Evolutionary conservation across 2,797 vertebrate genomes (phyloP), one percentile per base, ranked within the genome.

Genomic region (Cetoscarus ocellatus): DNA sequence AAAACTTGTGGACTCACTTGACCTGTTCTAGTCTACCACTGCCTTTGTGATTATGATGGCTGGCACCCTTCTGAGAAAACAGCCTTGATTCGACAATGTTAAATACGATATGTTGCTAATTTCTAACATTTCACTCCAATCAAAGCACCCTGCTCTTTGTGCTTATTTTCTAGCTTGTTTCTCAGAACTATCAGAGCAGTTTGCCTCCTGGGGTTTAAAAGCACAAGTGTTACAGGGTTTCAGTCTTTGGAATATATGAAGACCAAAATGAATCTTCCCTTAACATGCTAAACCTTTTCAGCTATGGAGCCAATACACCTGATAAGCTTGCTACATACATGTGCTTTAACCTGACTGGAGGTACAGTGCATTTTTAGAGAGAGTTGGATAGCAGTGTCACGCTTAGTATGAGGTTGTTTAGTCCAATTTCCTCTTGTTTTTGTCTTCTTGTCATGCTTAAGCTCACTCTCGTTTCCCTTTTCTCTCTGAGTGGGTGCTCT

Each of bases 41-140:
- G 61, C 52, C 58, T 79, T 45, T 17, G 38, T 60, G 27, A 63
- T 71, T 79, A 85, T 61, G 50, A 76, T 38, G 74, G 60, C 71
- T 39, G 70, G 57, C 61, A 34, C 52, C 70, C 67, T 52, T 70
- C 65, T 47, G 44, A 48, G 50, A 70, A 74, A 72, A 75, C 49
- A 14, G 61, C 48, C 56, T 57, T 61, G 36, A 66, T 66, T 59
- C 68, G 73, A 78, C 58, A 67, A 64, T 72, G 59, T 62, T n/a
- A 72, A 75, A 67, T 57, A 70, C 6, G 5, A 56, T 27, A 60
- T 13, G n/a, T 39, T 38, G 14, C 48, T 61, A 13, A 27, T 61
- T 76, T 61, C 36, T 44, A 53, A 76, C 1, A 5, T 40, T 44
- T 73, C 35, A 35, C 40, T 80, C 53, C 55, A 59, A 42, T 57